Evolutionary conservation across 2,113 vertebrate genomes (phyloP), one percentile per base, ranked within the genome.

Genomic region (Cyanocitta stelleri): DNA sequence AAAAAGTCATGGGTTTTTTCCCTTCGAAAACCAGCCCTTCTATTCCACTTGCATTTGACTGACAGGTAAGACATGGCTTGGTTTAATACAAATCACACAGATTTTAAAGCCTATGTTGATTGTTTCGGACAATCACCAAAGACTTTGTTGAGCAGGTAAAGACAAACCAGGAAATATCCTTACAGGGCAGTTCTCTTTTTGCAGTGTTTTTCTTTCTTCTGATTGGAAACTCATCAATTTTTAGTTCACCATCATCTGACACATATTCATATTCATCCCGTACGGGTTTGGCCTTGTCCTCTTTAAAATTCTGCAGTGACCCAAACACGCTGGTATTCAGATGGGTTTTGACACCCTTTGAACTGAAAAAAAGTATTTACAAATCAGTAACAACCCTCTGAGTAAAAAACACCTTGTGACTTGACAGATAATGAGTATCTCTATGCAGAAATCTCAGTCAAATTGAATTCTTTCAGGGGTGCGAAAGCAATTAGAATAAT

Each of bases 171-270:
- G 74, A 69, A 95, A 48, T 41, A 41, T 29, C 97, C 99, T 99
- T 98, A 99, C 99, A 99, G 91, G 99, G 98, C 59, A 99, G 97
- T 72, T 99, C 99, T 97, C 99, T 98, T 97, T 99, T 99, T 7
- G 98, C 97, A 4, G 98, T 95, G 52, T 98, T 99, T 96, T 99
- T 99, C 98, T 99, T 99, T 97, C 99, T 99, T 94, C 99, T 98
- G 97, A 99, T 99, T 93, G 99, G 99, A 97, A 99, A 99, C 95
- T 99, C 99, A 12, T 99, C 99, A 6, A 99, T 99, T 98, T 99
- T 99, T 76, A 99, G 98, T 97, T 99, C 99, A 17, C 99, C 99
- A 5, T 99, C 99, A 24, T 99, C 99, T 2, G 99, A 99, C 52
- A 99, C 99, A 4, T 99, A 99, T 85, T 99, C 99, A 7, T 99